Base-by-base conservation (phyloP, 2,888 invertebrate species). In the Boloria euphrosyne region DNA sequence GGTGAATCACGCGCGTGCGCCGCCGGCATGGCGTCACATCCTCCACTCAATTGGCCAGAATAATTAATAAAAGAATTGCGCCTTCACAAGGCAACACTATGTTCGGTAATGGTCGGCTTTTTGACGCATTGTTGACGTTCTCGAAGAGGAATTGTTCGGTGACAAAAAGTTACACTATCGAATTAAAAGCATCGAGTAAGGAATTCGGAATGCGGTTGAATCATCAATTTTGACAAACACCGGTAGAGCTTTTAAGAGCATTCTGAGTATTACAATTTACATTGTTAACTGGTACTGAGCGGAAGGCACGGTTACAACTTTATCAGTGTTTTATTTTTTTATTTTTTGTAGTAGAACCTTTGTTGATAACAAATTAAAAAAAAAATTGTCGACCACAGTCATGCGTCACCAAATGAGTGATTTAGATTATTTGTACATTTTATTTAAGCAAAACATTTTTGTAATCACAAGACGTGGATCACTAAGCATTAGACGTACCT, bases 41-140 rank as follows among this genome's bases (percentile, higher is more conserved):
- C 91, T 90, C 84, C 71, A 78, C 85, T 79, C 82, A 87, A 89
- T 90, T 90, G 89, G 90, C 78, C 81, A 86, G 81, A 77, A 80
- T 84, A 89, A 90, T 91, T 90, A 91, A 90, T 91, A 90, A 91
- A 90, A 90, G 85, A 84, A 85, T 83, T 84, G 89, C 84, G 89
- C 84, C 79, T 79, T 81, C 80, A 79, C 85, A 83, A 82, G 78
- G 79, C 80, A 80, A 78, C 75, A 69, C 90, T 89, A 86, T 89
- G 86, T 90, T 88, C 86, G 90, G 89, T 80, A 80, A 80, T 81
- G 80, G 80, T 74, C 78, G 77, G 76, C 74, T 71, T 75, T 81
- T 83, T 80, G 83, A 78, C 79, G 84, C 85, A 87, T 80, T 84
- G 82, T 82, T 85, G 84, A 84, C 80, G 80, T 79, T 80, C 73